Evolutionary conservation across 2,113 vertebrate species (phyloP), one percentile per base, ranked within the genome.

Genomic region (Arvicanthis niloticus): DNA sequence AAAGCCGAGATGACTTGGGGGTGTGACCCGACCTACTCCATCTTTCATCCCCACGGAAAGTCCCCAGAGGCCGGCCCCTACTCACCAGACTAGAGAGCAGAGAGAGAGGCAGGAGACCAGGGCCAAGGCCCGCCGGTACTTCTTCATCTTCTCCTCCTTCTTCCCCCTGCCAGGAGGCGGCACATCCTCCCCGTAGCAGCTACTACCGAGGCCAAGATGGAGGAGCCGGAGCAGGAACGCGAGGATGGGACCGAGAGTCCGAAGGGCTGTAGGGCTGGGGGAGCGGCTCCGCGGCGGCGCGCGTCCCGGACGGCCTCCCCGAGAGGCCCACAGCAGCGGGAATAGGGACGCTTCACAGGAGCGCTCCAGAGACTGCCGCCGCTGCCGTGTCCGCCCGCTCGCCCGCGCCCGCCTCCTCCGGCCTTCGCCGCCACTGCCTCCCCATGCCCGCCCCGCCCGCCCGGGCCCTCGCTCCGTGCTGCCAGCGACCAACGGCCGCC

Each of bases 101-200:
- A 99, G 95, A 26, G 97, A 96, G 31, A 98, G 97, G 97, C 98
- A 98, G 88, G 97, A 98, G 96, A 97, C 96, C 98, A 98, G 96
- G 91, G 98, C 97, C 98, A 98, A 92, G 60, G 97, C 97, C 98
- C 98, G 98, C 93, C 93, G 97, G 95, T 97, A 96, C 97, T 97
- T 97, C 98, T 98, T 98, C 98, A 92, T 99, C 98, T 98, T 99
- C 92, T 98, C 70, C 96, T 97, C 93, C 98, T 93, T 97, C 97
- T 96, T 98, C 95, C 93, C 62, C 96, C 98, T 86, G 97, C 96
- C 97, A 97, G 93, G 96, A 82, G 97, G 96, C 89, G 97, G 97
- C 98, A 98, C 98, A 98, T 98, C 98, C 98, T 99, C 98, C 98
- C 98, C 90, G 97, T 75, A 97, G 96, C 97, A 95, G 93, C 94